Percentiles rank a stretch among this genome's conserved stretches.
phyloP scores from a whole-genome alignment of 1,140 invertebrate species.

The Eciton burchellii region DNA sequence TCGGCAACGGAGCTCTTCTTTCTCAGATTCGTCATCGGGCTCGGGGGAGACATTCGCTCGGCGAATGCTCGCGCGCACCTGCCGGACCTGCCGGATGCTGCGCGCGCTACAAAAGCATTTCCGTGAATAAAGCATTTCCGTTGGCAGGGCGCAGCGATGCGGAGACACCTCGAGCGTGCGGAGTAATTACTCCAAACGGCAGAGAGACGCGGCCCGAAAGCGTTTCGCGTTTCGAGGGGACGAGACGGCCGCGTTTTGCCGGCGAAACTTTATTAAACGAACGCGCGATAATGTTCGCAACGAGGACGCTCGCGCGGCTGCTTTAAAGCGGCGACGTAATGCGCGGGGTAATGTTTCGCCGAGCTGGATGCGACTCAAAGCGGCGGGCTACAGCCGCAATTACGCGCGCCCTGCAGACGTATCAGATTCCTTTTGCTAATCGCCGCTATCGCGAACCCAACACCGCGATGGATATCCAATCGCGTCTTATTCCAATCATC shows the following conservation, averaged over 20 bases:
- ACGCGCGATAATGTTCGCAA: slow-evolving; percentile 59
- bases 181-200: slow-evolving; percentile 61
- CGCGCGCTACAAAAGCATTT: slow-evolving; percentile 35
- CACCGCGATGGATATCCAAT: slow-evolving; percentile 39
- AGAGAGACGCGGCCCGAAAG: slow-evolving; percentile 53
- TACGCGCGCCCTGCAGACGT: slow-evolving; percentile 13
- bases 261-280: slow-evolving; percentile 56
- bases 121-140: too few species aligned
- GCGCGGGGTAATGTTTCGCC: slow-evolving; percentile 52
- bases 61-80: neutral
- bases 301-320: slow-evolving; percentile 37
- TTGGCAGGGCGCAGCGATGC: slow-evolving; percentile 36
- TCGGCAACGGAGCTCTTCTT: neutral
- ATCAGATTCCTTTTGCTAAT: slow-evolving; percentile 52
- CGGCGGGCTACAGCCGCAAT: slow-evolving; percentile 37
- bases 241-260: slow-evolving; percentile 55
- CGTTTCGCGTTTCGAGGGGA: slow-evolving; percentile 56
- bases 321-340: slow-evolving; percentile 56
- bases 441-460: slow-evolving; percentile 27
- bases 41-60: neutral
- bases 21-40: neutral
- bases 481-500: too few species aligned
- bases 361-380: slow-evolving; percentile 48
- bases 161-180: slow-evolving; percentile 54
- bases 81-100: slow-evolving; percentile 2